phyloP scores from a whole-genome alignment of 1,140 invertebrate genomes.

The Microplitis mediator region DNA sequence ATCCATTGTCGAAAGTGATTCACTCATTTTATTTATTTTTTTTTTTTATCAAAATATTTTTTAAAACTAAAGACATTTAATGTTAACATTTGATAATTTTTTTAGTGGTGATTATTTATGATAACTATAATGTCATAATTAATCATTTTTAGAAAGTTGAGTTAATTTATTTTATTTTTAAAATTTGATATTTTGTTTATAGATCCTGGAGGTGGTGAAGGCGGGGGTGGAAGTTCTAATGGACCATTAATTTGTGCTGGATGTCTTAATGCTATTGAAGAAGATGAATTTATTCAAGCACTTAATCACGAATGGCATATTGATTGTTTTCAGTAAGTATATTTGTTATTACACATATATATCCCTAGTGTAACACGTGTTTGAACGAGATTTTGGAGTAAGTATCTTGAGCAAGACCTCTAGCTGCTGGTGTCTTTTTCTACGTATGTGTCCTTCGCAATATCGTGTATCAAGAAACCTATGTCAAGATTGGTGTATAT shows the following conservation, averaged over 20 bases:
- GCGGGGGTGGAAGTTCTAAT: slow-evolving; percentile 33
- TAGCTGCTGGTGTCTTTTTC: too few species aligned
- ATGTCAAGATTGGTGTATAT: too few species aligned
- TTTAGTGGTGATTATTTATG: too few species aligned
- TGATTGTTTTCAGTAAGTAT: slow-evolving; percentile 79
- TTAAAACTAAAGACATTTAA: too few species aligned
- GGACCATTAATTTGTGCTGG: slow-evolving; percentile 67
- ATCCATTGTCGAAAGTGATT: background rate
- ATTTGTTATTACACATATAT: slow-evolving; percentile 9
- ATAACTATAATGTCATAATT: too few species aligned
- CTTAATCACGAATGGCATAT: slow-evolving; percentile 85
- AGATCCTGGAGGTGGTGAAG: slow-evolving; percentile 58
- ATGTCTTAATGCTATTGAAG: slow-evolving; percentile 74
- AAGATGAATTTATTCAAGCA: slow-evolving; percentile 79
- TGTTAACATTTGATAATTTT: too few species aligned
- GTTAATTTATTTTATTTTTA: background rate
- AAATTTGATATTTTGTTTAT: slow-evolving; percentile 30
- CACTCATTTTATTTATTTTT: background rate
- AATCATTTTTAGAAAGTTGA: background rate
- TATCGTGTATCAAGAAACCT: too few species aligned
- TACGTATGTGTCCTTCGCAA: too few species aligned
- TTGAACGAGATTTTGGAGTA: too few species aligned
- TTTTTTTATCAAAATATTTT: background rate
- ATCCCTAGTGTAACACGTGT: too few species aligned
- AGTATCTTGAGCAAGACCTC: too few species aligned